Evolutionary conservation across 1,140 invertebrate species (phyloP).

Genomic region (Philotrypesis tridentata): DNA sequence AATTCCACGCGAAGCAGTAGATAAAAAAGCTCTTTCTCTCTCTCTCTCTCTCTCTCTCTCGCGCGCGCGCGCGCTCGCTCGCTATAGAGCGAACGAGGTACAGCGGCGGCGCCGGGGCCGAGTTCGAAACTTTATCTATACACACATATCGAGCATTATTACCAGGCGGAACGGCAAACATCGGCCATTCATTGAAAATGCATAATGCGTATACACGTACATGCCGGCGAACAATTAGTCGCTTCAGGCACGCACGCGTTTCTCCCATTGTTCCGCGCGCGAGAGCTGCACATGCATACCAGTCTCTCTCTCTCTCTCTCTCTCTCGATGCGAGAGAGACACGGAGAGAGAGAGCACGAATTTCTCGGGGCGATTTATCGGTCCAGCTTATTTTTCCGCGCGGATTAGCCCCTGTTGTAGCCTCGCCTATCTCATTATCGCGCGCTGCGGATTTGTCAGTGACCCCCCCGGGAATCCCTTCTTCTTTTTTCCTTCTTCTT

Average conservation of each 20-base stretch:
- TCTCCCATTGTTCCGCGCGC: neutral
- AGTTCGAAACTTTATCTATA: neutral
- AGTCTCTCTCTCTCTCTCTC: too few relatives aligned
- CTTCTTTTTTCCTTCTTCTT: neutral
- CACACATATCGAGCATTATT: neutral
- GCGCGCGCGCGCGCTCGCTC: too few relatives aligned
- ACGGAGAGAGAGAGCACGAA: neutral
- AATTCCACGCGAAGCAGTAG: neutral
- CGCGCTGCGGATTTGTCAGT: slow-evolving; percentile 41
- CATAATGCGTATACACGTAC: neutral
- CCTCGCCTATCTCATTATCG: slow-evolving; percentile 44
- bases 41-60: too few relatives aligned
- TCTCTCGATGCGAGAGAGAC: too few relatives aligned
- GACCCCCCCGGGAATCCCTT: neutral
- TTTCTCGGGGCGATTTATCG: slow-evolving; percentile 6
- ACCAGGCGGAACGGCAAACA: neutral
- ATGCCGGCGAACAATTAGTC: neutral
- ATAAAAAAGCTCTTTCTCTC: neutral
- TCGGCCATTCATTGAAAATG: neutral
- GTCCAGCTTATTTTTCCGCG: neutral
- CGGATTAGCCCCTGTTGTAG: slow-evolving; percentile 1
- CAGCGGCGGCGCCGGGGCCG: too few relatives aligned
- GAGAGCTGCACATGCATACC: neutral
- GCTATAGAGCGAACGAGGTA: too few relatives aligned
- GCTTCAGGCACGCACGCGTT: neutral